A percentile compares a stretch with the other conserved stretches of the same genome.
Evolutionary conservation across 1,140 invertebrate genomes (phyloP).

Genomic region (Coelopa frigida): DNA sequence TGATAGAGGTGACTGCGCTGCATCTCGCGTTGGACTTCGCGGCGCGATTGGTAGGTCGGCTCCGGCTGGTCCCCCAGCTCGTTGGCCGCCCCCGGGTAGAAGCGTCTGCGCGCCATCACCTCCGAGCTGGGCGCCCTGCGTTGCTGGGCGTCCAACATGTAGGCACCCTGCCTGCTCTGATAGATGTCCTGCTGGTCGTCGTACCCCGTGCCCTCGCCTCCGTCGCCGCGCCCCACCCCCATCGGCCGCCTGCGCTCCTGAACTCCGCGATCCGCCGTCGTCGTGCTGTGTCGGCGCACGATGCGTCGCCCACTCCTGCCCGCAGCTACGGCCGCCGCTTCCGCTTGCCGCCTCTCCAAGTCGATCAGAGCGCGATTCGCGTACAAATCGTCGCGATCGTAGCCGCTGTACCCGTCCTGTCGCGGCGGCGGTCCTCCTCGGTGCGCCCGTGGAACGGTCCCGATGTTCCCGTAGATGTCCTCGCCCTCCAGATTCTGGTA

Average conservation of each 20-base stretch:
- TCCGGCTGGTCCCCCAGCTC: slow-evolving; percentile 26
- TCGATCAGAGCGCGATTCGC: slow-evolving; percentile 43
- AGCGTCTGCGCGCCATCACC: slow-evolving; percentile 35
- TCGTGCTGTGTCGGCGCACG: slow-evolving; percentile 39
- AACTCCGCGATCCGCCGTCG: slow-evolving; percentile 41
- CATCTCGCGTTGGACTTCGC: slow-evolving; percentile 41
- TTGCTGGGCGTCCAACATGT: slow-evolving; percentile 31
- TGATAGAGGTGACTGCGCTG: slow-evolving; percentile 39
- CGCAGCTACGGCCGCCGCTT: slow-evolving; percentile 19
- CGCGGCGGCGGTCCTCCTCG: not conserved
- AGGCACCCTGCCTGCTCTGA: slow-evolving; percentile 37
- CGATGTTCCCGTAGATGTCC: slow-evolving; percentile 41
- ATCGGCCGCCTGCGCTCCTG: slow-evolving; percentile 20
- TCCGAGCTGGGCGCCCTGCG: slow-evolving; percentile 38
- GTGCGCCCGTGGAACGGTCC: slow-evolving; percentile 21
- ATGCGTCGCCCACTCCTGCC: slow-evolving; percentile 25
- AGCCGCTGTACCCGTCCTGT: slow-evolving; percentile 24
- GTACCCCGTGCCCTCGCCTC: slow-evolving; percentile 14
- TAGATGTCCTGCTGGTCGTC: slow-evolving; percentile 32
- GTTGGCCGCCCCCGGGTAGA: slow-evolving; percentile 36
- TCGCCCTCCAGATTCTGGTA: slow-evolving; percentile 41
- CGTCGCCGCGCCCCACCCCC: slow-evolving; percentile 28
- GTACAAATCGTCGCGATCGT: slow-evolving; percentile 41
- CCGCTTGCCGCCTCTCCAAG: slow-evolving; percentile 36
- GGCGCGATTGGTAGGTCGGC: slow-evolving; percentile 34